Percentiles rank a stretch among this genome's conserved stretches.
Evolutionary conservation across 2,113 vertebrate genomes (phyloP).

Genomic region (Petaurus breviceps): DNA sequence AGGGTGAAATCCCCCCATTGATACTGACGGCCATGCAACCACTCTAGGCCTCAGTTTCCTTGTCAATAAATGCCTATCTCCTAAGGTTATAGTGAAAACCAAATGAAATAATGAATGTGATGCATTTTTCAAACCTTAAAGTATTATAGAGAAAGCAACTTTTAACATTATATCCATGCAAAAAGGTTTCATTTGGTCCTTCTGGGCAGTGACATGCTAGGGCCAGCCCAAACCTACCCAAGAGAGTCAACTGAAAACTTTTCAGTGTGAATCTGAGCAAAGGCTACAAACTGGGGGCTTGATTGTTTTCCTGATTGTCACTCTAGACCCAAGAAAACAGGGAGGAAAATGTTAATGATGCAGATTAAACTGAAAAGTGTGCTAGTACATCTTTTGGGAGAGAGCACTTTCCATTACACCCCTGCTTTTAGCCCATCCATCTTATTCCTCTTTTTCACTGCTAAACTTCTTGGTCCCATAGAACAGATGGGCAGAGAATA

Average conservation of each 20-base stretch:
- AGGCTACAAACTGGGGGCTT: neutral
- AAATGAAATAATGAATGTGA: neutral
- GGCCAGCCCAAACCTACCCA: neutral
- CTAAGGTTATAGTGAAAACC: neutral
- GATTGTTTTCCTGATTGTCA: neutral
- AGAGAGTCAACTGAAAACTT: neutral
- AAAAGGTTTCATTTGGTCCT: neutral
- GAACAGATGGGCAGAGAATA: neutral
- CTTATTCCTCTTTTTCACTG: neutral
- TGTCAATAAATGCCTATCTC: neutral
- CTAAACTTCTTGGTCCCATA: neutral
- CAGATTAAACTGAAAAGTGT: neutral
- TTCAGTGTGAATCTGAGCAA: neutral
- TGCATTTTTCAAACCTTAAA: neutral
- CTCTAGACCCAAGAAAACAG: neutral
- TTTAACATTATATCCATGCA: neutral
- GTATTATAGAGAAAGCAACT: neutral
- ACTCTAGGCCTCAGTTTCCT: neutral
- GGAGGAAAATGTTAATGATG: neutral
- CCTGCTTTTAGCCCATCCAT: neutral
- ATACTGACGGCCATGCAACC: neutral
- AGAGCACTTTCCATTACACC: neutral
- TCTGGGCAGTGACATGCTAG: neutral
- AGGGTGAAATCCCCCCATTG: neutral
- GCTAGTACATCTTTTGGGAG: neutral